Percentiles rank a stretch among this genome's conserved stretches.
These are phyloP conservation scores for Charadrius vociferus DNA, from an alignment of 2,113 vertebrate species.

Conservation along the genomic window DNA sequence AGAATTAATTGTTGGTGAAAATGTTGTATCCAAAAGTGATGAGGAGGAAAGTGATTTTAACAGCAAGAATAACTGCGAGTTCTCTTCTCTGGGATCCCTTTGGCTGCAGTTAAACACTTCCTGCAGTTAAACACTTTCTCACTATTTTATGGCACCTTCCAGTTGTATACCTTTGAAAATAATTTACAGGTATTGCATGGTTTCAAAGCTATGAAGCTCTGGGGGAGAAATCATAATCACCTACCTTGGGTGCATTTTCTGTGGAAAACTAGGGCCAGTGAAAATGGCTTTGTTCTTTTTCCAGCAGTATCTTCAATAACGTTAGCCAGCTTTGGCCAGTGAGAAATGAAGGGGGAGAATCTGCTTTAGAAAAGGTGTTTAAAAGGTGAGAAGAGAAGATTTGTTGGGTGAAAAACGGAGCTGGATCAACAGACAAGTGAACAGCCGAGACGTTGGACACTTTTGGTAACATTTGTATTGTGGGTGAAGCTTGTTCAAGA, in stretches of 20 bases:
- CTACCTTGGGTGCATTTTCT: neutral
- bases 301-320: neutral
- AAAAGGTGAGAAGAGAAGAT: neutral
- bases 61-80: neutral
- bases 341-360: neutral
- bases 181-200: neutral
- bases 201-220: neutral
- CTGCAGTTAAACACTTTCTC: neutral
- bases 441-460: neutral
- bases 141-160: neutral
- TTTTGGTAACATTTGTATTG: neutral
- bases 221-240: neutral
- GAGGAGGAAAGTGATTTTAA: neutral
- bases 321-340: neutral
- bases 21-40: neutral
- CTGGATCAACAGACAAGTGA: neutral
- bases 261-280: neutral
- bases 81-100: neutral
- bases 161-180: neutral
- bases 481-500: neutral
- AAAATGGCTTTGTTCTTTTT: neutral
- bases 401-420: neutral
- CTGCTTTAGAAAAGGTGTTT: neutral
- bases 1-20: neutral
- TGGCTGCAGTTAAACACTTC: neutral